These are phyloP conservation scores for Dipodomys merriami DNA, from an alignment of 2,113 vertebrate genomes.

Conservation along the genomic window DNA sequence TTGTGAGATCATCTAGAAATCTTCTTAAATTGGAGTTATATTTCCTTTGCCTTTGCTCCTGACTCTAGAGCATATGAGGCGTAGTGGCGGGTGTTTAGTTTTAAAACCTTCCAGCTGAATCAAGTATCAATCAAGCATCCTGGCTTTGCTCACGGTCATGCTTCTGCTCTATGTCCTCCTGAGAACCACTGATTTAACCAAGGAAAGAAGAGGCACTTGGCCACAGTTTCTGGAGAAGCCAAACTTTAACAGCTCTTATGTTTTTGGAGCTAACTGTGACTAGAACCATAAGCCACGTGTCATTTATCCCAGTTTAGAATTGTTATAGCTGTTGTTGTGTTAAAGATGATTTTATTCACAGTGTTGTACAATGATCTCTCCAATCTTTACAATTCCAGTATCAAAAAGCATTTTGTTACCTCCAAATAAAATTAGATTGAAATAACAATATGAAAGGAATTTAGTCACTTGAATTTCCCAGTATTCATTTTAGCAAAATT, in stretches of 20 bases:
- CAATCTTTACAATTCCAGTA: background rate
- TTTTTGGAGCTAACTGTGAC: background rate
- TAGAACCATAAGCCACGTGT: background rate
- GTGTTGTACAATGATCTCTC: background rate
- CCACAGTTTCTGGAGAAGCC: background rate
- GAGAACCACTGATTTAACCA: background rate
- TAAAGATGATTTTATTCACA: background rate
- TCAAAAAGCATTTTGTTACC: slow-evolving; percentile 27
- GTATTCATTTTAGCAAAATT: slow-evolving; percentile 38
- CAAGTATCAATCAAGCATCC: background rate
- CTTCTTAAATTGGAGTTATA: background rate
- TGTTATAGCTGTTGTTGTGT: background rate
- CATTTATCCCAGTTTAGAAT: background rate
- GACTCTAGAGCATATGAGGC: background rate
- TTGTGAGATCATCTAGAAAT: background rate
- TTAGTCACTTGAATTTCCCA: slow-evolving; percentile 22
- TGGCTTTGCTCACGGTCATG: background rate
- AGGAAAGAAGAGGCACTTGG: background rate
- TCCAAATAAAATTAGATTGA: slow-evolving; percentile 25
- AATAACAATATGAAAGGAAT: slow-evolving; percentile 5
- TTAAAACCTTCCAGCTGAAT: background rate
- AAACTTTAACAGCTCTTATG: background rate
- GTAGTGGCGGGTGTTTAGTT: background rate
- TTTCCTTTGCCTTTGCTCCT: background rate
- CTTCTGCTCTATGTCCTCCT: background rate